phyloP scores from a whole-genome alignment of 2,888 invertebrate genomes.

The Antheraea yamamai region DNA sequence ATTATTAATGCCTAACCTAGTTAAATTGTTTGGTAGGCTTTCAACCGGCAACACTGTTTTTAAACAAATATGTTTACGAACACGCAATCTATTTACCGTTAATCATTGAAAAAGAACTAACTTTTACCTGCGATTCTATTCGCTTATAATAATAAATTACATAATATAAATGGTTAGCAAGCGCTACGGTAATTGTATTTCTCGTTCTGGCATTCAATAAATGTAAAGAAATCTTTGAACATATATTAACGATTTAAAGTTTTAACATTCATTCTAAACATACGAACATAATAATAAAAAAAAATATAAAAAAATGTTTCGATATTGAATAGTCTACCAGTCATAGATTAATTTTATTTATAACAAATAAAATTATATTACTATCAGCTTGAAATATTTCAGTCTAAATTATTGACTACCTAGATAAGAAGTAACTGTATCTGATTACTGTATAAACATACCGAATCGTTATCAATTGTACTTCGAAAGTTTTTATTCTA shows the following conservation, averaged over 20 bases:
- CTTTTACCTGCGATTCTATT: no score
- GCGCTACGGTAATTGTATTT: not conserved
- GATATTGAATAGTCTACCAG: not conserved
- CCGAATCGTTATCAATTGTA: not conserved
- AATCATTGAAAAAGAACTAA: not conserved
- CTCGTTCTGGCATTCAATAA: not conserved
- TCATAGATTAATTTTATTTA: not conserved
- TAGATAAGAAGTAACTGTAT: not conserved
- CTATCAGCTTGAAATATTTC: no score
- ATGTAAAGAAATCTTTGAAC: not conserved
- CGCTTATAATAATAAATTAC: not conserved
- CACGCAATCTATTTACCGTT: not conserved
- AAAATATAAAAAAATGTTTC: not conserved
- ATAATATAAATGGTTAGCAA: not conserved
- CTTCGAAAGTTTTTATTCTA: not conserved
- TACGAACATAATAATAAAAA: not conserved
- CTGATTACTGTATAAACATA: not conserved
- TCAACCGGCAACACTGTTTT: constrained; percentile 23
- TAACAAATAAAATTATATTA: not conserved
- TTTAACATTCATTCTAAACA: not conserved
- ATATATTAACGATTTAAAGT: not conserved
- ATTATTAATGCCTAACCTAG: constrained; percentile 45
- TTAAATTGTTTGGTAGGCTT: constrained; percentile 41
- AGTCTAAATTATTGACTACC: no score
- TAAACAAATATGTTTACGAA: constrained; percentile 4